phyloP scores from a whole-genome alignment of 2,797 vertebrate species.

The Crax fasciolata region DNA sequence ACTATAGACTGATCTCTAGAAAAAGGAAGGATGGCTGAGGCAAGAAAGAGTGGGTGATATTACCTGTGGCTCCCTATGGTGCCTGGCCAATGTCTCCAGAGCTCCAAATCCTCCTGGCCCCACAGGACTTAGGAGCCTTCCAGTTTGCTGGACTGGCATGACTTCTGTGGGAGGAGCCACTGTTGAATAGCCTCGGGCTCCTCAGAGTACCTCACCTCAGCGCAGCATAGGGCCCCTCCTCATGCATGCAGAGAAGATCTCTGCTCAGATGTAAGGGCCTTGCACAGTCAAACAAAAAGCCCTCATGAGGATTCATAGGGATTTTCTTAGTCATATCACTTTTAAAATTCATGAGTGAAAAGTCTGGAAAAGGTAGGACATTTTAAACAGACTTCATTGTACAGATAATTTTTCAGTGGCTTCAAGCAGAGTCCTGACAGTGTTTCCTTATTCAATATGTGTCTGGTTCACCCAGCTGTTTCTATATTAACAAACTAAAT shows the following conservation, averaged over 20 bases:
- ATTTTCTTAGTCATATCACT: not conserved
- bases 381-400: not conserved
- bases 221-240: not conserved
- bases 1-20: not conserved
- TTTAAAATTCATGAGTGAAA: constrained; percentile 20
- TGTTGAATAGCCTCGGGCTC: not conserved
- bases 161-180: not conserved
- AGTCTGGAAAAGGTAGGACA: not conserved
- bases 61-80: not conserved
- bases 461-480: constrained; percentile 44
- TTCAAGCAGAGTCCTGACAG: constrained; percentile 7
- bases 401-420: constrained; percentile 7
- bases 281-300: not conserved
- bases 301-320: not conserved
- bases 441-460: constrained; percentile 20
- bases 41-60: rapidly evolving
- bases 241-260: not conserved
- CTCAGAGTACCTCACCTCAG: not conserved
- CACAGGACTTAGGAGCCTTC: not conserved
- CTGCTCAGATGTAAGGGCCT: not conserved
- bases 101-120: not conserved
- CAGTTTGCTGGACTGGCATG: not conserved
- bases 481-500: constrained; percentile 49
- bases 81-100: not conserved
- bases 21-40: not conserved